These are phyloP conservation scores for Calosoma granatense DNA, from an alignment of 1,140 invertebrate species.

Conservation along the genomic window DNA sequence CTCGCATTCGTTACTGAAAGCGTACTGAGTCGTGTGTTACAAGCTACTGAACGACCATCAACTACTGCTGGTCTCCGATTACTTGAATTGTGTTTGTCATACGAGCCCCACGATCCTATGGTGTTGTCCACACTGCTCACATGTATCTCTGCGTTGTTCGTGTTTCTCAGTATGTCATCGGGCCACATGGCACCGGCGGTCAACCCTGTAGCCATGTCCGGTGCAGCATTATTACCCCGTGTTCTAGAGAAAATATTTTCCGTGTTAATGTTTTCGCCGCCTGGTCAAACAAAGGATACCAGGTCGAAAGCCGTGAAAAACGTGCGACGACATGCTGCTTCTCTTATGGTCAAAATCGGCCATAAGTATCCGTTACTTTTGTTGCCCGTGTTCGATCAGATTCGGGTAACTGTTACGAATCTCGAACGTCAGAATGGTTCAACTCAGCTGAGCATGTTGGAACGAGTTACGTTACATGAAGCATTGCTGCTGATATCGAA, in stretches of 20 bases:
- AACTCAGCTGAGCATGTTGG: slow-evolving; percentile 68
- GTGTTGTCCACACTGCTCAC: slow-evolving; percentile 73
- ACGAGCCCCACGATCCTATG: slow-evolving; percentile 63
- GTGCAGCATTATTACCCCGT: slow-evolving; percentile 58
- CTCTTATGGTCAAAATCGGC: slow-evolving; percentile 79
- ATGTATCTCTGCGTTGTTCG: slow-evolving; percentile 81
- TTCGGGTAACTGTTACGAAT: slow-evolving; percentile 60
- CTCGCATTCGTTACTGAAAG: slow-evolving; percentile 60
- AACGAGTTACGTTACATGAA: slow-evolving; percentile 70
- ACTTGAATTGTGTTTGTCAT: slow-evolving; percentile 63
- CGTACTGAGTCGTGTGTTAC: slow-evolving; percentile 64
- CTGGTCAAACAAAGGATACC: slow-evolving; percentile 45
- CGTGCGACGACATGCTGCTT: slow-evolving; percentile 77
- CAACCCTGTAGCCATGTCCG: slow-evolving; percentile 53
- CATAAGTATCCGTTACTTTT: slow-evolving; percentile 74
- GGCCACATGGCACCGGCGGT: slow-evolving; percentile 54
- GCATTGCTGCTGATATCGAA: slow-evolving; percentile 74
- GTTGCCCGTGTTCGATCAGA: slow-evolving; percentile 77
- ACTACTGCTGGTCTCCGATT: slow-evolving; percentile 51
- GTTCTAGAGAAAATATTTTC: slow-evolving; percentile 83
- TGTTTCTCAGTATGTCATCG: slow-evolving; percentile 78
- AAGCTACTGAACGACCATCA: slow-evolving; percentile 50
- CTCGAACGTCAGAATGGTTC: slow-evolving; percentile 47
- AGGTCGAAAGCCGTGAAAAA: slow-evolving; percentile 69
- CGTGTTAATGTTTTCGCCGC: slow-evolving; percentile 60